These are phyloP conservation scores for Archocentrus centrarchus DNA, from an alignment of 2,113 vertebrate genomes.

Conservation along the genomic window DNA sequence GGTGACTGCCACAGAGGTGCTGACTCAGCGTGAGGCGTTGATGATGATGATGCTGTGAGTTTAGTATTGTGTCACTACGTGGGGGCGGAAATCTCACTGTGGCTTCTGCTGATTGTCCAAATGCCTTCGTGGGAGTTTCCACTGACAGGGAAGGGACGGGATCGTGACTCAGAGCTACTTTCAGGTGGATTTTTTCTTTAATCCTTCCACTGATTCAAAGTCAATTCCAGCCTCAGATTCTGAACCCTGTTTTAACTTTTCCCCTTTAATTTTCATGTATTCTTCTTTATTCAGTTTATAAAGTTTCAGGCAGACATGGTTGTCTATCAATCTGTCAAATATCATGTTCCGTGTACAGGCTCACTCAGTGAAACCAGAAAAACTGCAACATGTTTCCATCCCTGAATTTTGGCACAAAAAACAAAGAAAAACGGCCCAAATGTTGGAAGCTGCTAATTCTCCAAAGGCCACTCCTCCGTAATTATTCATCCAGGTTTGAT, in stretches of 20 bases:
- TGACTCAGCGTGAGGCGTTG: slow-evolving; percentile 17
- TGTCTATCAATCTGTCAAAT: background rate
- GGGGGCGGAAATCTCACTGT: slow-evolving; percentile 4
- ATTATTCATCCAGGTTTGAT: background rate
- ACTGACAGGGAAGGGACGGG: background rate
- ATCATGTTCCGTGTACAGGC: background rate
- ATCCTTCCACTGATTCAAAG: background rate
- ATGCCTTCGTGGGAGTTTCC: slow-evolving; percentile 33
- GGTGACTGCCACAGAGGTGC: background rate
- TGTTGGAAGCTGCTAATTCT: background rate
- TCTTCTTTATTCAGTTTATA: background rate
- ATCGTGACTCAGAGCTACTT: slow-evolving; percentile 42
- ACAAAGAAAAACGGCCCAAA: background rate
- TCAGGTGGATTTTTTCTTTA: background rate
- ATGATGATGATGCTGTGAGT: background rate
- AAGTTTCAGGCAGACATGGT: background rate
- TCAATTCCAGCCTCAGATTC: background rate
- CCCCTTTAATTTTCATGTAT: background rate
- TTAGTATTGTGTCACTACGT: slow-evolving; percentile 14
- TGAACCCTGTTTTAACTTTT: background rate
- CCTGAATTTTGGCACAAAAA: background rate
- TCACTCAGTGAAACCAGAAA: background rate
- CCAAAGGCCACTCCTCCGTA: background rate
- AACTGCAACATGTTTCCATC: background rate
- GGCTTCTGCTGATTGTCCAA: background rate